Evolutionary conservation across 2,888 invertebrate genomes (phyloP).

Genomic region (Scaptodrosophila latifasciaeformis): DNA sequence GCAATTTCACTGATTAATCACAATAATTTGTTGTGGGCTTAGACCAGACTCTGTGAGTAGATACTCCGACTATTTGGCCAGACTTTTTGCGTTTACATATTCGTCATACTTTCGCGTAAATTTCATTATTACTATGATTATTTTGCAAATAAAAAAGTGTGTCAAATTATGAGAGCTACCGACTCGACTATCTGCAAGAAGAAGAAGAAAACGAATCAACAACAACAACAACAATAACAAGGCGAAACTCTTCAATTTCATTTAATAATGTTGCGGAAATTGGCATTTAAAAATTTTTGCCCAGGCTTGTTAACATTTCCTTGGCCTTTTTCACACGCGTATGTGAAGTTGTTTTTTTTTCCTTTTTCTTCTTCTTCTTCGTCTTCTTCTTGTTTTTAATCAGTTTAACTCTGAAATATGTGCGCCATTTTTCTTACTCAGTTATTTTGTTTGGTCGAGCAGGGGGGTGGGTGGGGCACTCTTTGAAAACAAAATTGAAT

Average conservation of each 20-base stretch:
- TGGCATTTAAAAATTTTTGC: constrained; percentile 66
- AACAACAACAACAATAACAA: constrained; percentile 26
- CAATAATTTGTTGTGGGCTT: constrained; percentile 68
- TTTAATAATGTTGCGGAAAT: constrained; percentile 68
- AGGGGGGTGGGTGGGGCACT: too few relatives aligned
- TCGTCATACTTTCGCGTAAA: constrained; percentile 64
- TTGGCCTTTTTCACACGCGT: constrained; percentile 58
- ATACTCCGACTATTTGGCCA: not conserved
- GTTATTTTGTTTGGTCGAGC: constrained; percentile 33
- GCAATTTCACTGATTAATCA: constrained; percentile 68
- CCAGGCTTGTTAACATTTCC: constrained; percentile 55
- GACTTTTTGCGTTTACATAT: constrained; percentile 58
- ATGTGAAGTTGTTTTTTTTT: too few relatives aligned
- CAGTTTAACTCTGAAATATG: constrained; percentile 39
- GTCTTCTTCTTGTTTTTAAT: too few relatives aligned
- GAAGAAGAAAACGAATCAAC: too few relatives aligned
- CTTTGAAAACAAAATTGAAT: constrained; percentile 57
- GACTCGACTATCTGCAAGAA: constrained; percentile 29
- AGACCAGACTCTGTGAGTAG: constrained; percentile 17
- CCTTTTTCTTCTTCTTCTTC: too few relatives aligned
- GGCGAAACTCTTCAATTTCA: constrained; percentile 54
- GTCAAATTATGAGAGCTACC: constrained; percentile 55
- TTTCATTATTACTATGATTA: constrained; percentile 65
- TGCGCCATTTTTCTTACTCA: constrained; percentile 49
- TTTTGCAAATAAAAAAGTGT: constrained; percentile 50